phyloP scores from a whole-genome alignment of 2,888 invertebrate species.

The Coleophora deauratella region DNA sequence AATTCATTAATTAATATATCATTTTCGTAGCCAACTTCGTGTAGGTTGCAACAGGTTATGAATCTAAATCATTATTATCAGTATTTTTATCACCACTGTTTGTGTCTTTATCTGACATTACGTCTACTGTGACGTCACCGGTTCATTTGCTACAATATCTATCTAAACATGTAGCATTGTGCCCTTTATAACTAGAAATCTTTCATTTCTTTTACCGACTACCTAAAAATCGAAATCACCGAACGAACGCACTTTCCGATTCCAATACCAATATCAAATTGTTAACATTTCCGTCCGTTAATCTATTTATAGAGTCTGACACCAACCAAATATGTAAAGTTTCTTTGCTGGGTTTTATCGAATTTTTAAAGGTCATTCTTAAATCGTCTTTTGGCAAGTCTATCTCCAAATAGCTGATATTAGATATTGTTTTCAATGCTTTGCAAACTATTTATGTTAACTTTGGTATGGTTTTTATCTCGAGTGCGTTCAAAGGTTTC shows the following conservation, averaged over 20 bases:
- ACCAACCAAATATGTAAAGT: constrained; percentile 45
- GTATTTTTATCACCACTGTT: constrained; percentile 58
- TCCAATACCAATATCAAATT: constrained; percentile 35
- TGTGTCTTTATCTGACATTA: constrained; percentile 58
- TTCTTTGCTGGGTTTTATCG: constrained; percentile 39
- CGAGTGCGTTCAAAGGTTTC: no score
- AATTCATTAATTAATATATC: no score
- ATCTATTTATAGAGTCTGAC: constrained; percentile 58
- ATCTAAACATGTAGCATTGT: no score
- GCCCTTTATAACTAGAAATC: no score
- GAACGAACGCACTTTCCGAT: constrained; percentile 29
- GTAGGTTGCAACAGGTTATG: constrained; percentile 47
- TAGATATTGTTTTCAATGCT: no score
- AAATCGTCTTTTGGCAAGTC: constrained; percentile 1
- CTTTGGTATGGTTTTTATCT: no score
- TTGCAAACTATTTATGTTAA: no score
- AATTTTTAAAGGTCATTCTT: constrained; percentile 22
- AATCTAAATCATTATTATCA: constrained; percentile 61
- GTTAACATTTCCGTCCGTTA: constrained; percentile 54
- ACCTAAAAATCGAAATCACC: constrained; percentile 1
- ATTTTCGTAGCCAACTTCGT: constrained; percentile 6
- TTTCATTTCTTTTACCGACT: not conserved
- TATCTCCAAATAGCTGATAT: not conserved
- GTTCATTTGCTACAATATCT: constrained; percentile 5
- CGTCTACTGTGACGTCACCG: constrained; percentile 49